Conservation (phyloP, 2,113 vertebrate species). For the Gorsachius goisagi region DNA sequence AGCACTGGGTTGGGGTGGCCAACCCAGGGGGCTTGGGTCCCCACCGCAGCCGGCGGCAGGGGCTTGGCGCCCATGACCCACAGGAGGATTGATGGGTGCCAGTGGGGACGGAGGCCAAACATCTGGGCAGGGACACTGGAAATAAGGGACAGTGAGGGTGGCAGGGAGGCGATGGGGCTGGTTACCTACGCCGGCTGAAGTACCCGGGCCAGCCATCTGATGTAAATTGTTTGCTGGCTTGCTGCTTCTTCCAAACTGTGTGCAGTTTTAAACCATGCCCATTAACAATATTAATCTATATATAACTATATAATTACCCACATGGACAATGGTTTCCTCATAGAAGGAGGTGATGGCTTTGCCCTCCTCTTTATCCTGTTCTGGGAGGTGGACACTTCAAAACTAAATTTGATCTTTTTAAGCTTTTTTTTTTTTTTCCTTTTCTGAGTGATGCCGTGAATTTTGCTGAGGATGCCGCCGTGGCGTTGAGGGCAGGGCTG, state of each 20-base stretch:
- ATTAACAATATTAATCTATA: background rate
- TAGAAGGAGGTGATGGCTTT: background rate
- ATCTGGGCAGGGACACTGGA: background rate
- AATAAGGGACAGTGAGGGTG: accelerated
- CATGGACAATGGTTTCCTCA: accelerated
- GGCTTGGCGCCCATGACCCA: accelerated
- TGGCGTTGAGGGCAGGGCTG: accelerated
- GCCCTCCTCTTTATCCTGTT: background rate
- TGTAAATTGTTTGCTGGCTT: too few species aligned
- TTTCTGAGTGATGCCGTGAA: accelerated
- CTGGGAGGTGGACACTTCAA: background rate
- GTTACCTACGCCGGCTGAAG: accelerated
- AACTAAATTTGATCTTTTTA: background rate
- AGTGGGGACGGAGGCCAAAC: background rate
- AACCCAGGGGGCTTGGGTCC: background rate
- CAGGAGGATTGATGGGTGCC: background rate
- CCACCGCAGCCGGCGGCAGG: background rate
- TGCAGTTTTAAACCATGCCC: background rate
- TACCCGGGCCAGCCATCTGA: accelerated
- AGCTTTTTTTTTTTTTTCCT: background rate
- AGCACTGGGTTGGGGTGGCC: background rate
- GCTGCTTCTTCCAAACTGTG: background rate
- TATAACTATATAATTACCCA: background rate
- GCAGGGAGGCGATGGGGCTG: background rate
- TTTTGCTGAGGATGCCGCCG: background rate